Percentiles rank a stretch among this genome's conserved stretches.
phyloP scores from a whole-genome alignment of 2,888 invertebrate genomes.

The Glaucopsyche alexis region DNA sequence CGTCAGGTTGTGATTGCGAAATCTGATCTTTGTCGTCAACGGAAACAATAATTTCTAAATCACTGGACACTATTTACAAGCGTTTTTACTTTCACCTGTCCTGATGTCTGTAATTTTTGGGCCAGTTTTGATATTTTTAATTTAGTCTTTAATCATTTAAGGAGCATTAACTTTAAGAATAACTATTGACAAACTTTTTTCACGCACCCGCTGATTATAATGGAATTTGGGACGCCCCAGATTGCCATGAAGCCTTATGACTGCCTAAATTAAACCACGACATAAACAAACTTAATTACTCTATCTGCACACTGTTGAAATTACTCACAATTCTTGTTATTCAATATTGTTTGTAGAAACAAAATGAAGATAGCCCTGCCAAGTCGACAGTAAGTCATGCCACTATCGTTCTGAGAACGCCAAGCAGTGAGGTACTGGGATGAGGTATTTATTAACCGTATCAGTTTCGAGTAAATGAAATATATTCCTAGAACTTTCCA shows the following conservation, averaged over 20 bases:
- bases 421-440: conserved; percentile 51
- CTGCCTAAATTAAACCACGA: not conserved
- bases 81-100: not conserved
- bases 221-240: not conserved
- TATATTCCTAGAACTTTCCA: conserved; percentile 36
- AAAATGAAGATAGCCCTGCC: conserved; percentile 49
- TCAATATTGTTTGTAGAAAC: conserved; percentile 49
- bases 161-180: no score
- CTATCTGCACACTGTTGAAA: not conserved
- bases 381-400: conserved; percentile 58
- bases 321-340: conserved; percentile 62
- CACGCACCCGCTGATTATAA: no score
- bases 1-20: conserved; percentile 32
- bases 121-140: not conserved
- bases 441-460: conserved; percentile 70
- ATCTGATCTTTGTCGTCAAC: conserved; percentile 29
- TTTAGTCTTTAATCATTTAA: no score
- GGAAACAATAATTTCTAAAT: conserved; percentile 43
- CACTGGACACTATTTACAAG: not conserved
- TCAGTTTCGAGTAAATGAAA: conserved; percentile 51
- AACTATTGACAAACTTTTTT: no score
- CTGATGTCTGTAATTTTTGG: not conserved
- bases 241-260: not conserved
- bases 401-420: conserved; percentile 69
- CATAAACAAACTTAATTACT: not conserved